phyloP scores from a whole-genome alignment of 2,797 vertebrate genomes.

The Centroberyx gerrardi region DNA sequence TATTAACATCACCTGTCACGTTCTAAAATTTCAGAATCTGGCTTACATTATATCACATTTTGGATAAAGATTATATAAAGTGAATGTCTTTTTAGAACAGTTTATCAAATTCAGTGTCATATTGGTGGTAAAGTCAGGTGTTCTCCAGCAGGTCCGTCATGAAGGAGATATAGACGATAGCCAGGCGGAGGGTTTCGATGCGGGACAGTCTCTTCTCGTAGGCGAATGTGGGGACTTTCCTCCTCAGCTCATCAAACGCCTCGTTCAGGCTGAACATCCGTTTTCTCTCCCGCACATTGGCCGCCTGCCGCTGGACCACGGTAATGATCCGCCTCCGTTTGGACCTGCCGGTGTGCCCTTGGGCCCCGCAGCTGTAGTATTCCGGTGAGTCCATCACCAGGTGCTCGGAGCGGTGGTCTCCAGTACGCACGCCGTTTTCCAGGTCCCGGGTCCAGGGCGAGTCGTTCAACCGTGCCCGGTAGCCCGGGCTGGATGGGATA shows the following conservation, averaged over 20 bases:
- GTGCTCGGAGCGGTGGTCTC: constrained; percentile 33
- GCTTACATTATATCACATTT: constrained; percentile 4
- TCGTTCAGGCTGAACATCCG: constrained; percentile 98
- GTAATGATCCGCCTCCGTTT: constrained; percentile 93
- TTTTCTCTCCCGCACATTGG: constrained; percentile 94
- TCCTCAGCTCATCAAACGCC: constrained; percentile 94
- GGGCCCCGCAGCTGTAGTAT: constrained; percentile 40
- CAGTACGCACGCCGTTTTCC: constrained; percentile 34
- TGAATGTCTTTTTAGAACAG: background rate
- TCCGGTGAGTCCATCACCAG: constrained; percentile 36
- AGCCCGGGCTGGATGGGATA: constrained; percentile 40
- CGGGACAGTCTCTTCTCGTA: constrained; percentile 97
- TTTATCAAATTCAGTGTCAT: background rate
- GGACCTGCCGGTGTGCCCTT: constrained; percentile 75
- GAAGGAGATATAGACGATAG: constrained; percentile 97
- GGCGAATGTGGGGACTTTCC: constrained; percentile 96
- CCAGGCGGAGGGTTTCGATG: constrained; percentile 95
- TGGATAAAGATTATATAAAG: background rate
- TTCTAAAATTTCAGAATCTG: background rate
- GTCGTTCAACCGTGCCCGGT: constrained; percentile 73
- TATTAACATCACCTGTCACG: background rate
- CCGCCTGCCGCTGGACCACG: constrained; percentile 93
- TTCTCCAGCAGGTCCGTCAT: constrained; percentile 94
- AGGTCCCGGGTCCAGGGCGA: constrained; percentile 55
- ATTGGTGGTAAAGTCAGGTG: constrained; percentile 45